Evolutionary conservation across 2,797 vertebrate genomes (phyloP), one percentile per base, ranked within the genome.

Genomic region (Notamacropus eugenii): DNA sequence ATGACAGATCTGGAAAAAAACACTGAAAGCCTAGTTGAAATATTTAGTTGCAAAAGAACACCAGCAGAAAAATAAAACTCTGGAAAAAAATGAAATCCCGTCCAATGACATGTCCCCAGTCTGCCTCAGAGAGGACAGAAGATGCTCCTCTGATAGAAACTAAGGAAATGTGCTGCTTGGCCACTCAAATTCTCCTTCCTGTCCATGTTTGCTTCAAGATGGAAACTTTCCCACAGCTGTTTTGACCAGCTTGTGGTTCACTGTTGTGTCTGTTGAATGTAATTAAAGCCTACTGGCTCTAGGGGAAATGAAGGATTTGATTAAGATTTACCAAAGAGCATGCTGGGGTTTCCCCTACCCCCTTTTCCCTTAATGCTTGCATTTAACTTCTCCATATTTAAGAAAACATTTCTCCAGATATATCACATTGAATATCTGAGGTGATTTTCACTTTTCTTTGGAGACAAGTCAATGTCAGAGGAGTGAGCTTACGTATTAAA

Each of bases 221-320:
- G 95, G 59, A 98, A 97, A 94, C 67, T 97, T 96, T 93, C 92
- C 90, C 92, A 95, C 96, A 98, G 98, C 96, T 98, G 97, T 96
- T 98, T 96, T 98, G 96, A 97, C 95, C 94, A 97, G 93, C 92
- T 95, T 97, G 95, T 62, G 92, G 74, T 62, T 14, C 91, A 28
- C 13, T 96, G 96, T 92, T 98, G 46, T 91, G 94, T 98, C 97
- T 98, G 96, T 97, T 97, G 97, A 97, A 97, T 93, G 96, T 97
- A 98, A 98, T 98, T 98, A 98, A 98, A 93, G 96, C 92, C 92
- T 97, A 93, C 95, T 97, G 94, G 95, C 96, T 98, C 97, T 91
- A 93, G 94, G 96, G 95, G 93, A 98, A 97, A 97, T 54, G 67
- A 97, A 97, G 93, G 97, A 94, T 97, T 95, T 96, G 97, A 98